Conservation (phyloP, 2,113 vertebrate species). For the Ranitomeya imitator region DNA sequence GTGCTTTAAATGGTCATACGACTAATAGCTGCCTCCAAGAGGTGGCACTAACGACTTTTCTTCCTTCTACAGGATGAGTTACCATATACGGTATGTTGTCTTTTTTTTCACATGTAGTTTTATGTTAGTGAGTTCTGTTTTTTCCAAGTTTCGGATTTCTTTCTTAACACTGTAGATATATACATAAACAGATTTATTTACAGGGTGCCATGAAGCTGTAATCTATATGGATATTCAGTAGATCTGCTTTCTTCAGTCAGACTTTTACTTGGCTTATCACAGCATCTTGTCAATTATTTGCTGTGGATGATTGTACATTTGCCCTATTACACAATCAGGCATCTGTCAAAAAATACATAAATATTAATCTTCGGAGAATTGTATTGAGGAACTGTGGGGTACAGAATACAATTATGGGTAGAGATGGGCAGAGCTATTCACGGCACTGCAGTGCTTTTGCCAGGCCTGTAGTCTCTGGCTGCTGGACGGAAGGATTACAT, state of each 20-base stretch:
- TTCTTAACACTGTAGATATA: not conserved
- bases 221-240: not conserved
- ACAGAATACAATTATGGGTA: not conserved
- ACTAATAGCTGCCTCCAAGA: too few species aligned
- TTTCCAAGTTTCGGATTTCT: not conserved
- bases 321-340: not conserved
- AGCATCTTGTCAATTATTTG: not conserved
- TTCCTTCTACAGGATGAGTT: too few species aligned
- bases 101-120: too few species aligned
- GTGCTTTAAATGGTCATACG: too few species aligned
- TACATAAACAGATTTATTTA: not conserved
- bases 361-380: not conserved
- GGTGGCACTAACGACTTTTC: too few species aligned
- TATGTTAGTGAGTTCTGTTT: not conserved
- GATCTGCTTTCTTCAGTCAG: not conserved
- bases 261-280: not conserved
- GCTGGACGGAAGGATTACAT: too few species aligned
- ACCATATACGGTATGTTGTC: too few species aligned
- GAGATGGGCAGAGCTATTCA: too few species aligned
- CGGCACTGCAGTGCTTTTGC: too few species aligned
- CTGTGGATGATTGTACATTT: not conserved
- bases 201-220: not conserved
- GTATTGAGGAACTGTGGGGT: not conserved
- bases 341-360: not conserved
- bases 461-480: too few species aligned